Evolutionary conservation across 2,113 vertebrate genomes (phyloP).

Genomic region (Coptodon bakossiorum): DNA sequence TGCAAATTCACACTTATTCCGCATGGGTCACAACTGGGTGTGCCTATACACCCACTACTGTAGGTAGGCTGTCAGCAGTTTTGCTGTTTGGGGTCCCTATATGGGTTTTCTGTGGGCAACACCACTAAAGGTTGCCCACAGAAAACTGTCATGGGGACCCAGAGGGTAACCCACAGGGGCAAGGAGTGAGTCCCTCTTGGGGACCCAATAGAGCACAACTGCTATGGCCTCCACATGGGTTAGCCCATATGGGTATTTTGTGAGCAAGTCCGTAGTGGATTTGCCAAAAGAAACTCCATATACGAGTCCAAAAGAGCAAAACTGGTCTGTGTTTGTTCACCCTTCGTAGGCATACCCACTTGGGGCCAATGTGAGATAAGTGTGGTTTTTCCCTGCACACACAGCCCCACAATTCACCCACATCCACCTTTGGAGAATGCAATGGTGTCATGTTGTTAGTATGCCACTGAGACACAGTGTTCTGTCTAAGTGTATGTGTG

Average conservation of each 20-base stretch:
- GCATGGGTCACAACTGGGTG: not conserved
- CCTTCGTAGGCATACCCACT: not conserved
- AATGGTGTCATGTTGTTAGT: constrained; percentile 1
- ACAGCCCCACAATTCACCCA: not conserved
- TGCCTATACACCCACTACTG: not conserved
- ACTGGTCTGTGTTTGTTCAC: not conserved
- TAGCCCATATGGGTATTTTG: not conserved
- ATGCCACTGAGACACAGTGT: not conserved
- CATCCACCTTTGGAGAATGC: not conserved
- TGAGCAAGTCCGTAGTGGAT: not conserved
- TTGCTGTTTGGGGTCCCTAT: not conserved
- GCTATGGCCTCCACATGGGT: not conserved
- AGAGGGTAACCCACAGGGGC: not conserved
- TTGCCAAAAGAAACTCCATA: not conserved
- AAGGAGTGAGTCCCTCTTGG: not conserved
- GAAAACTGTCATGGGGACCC: not conserved
- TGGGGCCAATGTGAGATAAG: not conserved
- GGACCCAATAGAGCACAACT: not conserved
- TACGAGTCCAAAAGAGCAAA: not conserved
- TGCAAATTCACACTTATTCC: not conserved
- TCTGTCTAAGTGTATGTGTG: not conserved
- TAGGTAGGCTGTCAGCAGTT: not conserved
- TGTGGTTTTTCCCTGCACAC: not conserved
- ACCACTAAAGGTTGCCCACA: not conserved
- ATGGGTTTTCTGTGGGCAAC: not conserved